Conservation (phyloP, 2,888 invertebrate genomes). For the Tiphia femorata region DNA sequence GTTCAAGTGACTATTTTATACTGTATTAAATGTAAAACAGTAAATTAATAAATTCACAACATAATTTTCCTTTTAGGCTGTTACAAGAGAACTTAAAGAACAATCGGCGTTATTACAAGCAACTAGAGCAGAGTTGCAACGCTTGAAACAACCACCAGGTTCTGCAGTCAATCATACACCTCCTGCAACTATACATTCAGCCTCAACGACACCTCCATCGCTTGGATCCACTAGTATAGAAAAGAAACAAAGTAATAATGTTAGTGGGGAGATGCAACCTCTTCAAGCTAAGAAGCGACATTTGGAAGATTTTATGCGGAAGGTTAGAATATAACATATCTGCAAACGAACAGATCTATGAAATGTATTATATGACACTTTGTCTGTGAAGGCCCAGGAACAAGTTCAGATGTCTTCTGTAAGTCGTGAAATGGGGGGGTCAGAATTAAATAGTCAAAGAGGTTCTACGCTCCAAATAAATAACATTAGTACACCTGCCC, state of each 20-base stretch:
- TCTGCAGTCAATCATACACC: slow-evolving; percentile 14
- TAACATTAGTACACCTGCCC: slow-evolving; percentile 57
- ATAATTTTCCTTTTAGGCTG: slow-evolving; percentile 42
- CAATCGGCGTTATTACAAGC: slow-evolving; percentile 57
- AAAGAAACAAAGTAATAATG: slow-evolving; percentile 58
- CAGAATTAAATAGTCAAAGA: slow-evolving; percentile 57
- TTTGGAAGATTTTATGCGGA: slow-evolving; percentile 76
- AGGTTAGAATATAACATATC: slow-evolving; percentile 61
- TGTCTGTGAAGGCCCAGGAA: slow-evolving; percentile 43
- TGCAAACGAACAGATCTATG: too few relatives aligned
- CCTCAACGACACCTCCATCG: slow-evolving; percentile 47
- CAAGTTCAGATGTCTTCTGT: slow-evolving; percentile 48
- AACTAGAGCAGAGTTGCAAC: slow-evolving; percentile 59
- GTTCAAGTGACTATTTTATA: slow-evolving; percentile 37
- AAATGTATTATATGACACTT: background rate
- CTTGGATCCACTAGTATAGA: slow-evolving; percentile 37
- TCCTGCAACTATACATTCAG: slow-evolving; percentile 30
- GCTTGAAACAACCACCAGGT: slow-evolving; percentile 55
- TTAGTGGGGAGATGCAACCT: slow-evolving; percentile 60
- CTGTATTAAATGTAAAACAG: background rate
- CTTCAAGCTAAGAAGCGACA: slow-evolving; percentile 76
- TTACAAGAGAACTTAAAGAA: slow-evolving; percentile 62
- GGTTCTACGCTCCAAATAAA: slow-evolving; percentile 59
- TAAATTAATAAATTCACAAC: background rate
- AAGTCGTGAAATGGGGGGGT: slow-evolving; percentile 51